Base-by-base conservation (phyloP, 2,888 invertebrate genomes). In the Osmoderma eremita region DNA sequence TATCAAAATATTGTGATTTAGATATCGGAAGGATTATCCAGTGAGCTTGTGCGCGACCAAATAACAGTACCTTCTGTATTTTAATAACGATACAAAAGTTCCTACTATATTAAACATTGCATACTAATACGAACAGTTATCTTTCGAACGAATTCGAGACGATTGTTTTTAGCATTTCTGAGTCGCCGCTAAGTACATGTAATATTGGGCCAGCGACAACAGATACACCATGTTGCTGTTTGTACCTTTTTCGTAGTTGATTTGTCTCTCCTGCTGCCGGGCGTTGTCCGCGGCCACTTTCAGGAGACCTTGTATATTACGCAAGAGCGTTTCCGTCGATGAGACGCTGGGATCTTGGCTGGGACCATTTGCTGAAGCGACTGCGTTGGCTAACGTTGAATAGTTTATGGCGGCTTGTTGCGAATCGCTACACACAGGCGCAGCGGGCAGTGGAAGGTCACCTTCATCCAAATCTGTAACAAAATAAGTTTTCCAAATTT, bases 251-350 rank as follows among this genome's bases (percentile, higher is more conserved):
- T 97, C 97, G 83, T 95, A 94, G 87, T 92, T 94, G 84, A 95
- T 93, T 84, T 97, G 96, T 75, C 96, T 87, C 83, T 98, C 97
- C 84, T 97, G 96, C 80, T 97, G 96, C 76, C 97, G 88, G 64
- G 97, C 96, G 84, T 97, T 97, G 83, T 97, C 97, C 1, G 96
- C 96, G n/a, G 97, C 97, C 70, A 97, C 96, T 84, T 97, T 97
- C 71, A 97, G 88, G 72, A 97, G 87, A 63, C 97, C 96, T 84
- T 97, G 97, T 79, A 98, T 97, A 83, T 97, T 97, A 79, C 97
- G 87, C 74, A 97, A 88, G 74, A 97, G 87, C 69, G 95, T 96
- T 84, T 97, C 97, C 67, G 97, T 95, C 77, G 95, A 95, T 72
- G 93, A 93, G 75, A 88, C 85, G 79, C 85, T 85, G 54, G 86